phyloP scores from a whole-genome alignment of 1,140 invertebrate species.

The Berghia stephanieae region DNA sequence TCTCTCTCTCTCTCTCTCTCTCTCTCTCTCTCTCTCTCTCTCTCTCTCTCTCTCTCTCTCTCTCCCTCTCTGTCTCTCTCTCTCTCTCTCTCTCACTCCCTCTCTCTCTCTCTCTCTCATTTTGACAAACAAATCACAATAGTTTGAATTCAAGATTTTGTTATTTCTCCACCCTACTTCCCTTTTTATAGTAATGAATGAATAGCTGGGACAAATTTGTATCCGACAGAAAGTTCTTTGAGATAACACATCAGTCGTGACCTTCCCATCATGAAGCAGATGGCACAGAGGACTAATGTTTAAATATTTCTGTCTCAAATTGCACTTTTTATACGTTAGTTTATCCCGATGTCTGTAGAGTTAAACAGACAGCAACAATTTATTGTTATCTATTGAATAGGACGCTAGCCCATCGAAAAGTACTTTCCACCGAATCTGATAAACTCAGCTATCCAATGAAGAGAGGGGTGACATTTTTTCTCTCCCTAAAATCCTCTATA shows the following conservation, averaged over 20 bases:
- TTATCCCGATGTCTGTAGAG: no score
- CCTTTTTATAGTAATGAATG: neutral
- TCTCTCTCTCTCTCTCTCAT: conserved; percentile 7
- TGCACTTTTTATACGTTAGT: no score
- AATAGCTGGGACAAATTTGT: neutral
- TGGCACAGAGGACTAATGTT: neutral
- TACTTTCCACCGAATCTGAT: no score
- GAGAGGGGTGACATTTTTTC: no score
- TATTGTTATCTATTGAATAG: no score
- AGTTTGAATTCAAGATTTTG: neutral
- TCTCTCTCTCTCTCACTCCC: neutral
- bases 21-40: neutral
- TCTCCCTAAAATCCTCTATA: no score
- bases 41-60: neutral
- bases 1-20: neutral
- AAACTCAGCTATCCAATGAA: no score
- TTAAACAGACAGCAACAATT: no score
- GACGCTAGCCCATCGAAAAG: no score
- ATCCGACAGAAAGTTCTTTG: neutral
- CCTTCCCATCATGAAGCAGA: neutral
- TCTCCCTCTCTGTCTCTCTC: neutral
- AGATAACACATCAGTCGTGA: neutral
- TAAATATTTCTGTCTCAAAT: no score
- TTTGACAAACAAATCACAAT: neutral
- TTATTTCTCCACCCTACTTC: neutral